Conservation (phyloP, 2,797 vertebrate genomes). For the Channa striata region DNA sequence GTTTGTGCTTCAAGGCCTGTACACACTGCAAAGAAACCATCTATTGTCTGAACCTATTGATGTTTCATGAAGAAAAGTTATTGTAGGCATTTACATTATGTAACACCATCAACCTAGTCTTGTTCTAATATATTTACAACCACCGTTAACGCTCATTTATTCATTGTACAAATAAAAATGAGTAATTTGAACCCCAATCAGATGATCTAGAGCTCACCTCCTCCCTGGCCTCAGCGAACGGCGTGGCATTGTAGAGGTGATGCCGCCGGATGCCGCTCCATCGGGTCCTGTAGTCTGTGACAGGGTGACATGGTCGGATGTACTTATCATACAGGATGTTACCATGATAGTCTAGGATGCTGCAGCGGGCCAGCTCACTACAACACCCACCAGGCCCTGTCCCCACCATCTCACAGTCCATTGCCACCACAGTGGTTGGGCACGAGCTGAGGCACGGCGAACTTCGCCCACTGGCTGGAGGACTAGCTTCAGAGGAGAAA, state of each 20-base stretch:
- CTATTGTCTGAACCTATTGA: no score
- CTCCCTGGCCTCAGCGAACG: constrained; percentile 86
- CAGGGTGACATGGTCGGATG: constrained; percentile 83
- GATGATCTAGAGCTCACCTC: constrained; percentile 83
- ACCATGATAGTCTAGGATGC: constrained; percentile 90
- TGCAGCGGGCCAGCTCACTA: constrained; percentile 93
- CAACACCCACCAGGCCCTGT: constrained; percentile 88
- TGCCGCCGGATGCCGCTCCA: constrained; percentile 93
- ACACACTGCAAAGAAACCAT: no score
- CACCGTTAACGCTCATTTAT: no score
- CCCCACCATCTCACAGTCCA: constrained; percentile 99
- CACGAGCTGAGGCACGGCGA: constrained; percentile 62
- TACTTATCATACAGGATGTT: constrained; percentile 93
- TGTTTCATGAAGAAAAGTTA: no score
- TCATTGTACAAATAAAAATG: no score
- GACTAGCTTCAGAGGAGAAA: constrained; percentile 79
- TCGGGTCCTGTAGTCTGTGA: constrained; percentile 90
- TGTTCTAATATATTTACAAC: no score
- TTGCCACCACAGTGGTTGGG: constrained; percentile 81
- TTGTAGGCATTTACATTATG: no score
- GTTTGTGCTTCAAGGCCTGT: no score
- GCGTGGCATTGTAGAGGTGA: constrained; percentile 86
- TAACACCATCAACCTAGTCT: no score
- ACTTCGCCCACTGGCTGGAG: constrained; percentile 73
- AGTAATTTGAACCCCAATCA: no score